Conservation (phyloP, 1,140 invertebrate species). For the Yoshiicerus persimilis region DNA sequence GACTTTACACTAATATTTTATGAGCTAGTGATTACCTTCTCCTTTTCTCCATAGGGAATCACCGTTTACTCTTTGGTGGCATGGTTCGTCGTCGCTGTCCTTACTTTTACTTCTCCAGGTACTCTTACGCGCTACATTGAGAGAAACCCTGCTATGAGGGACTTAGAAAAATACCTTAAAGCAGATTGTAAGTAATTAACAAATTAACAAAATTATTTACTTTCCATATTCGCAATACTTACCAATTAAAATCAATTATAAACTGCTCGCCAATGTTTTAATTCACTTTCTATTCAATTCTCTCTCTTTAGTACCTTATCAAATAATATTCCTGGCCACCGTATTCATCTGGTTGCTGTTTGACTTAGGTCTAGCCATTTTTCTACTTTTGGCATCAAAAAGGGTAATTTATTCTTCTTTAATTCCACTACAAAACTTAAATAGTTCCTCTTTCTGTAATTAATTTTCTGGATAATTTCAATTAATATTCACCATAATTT, state of each 20-base stretch:
- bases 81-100: background rate
- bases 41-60: background rate
- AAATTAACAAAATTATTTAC: too few species aligned
- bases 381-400: slow-evolving; percentile 14
- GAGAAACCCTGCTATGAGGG: background rate
- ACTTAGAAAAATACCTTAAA: background rate
- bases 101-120: background rate
- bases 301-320: slow-evolving; percentile 20
- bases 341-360: slow-evolving; percentile 13
- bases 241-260: too few species aligned
- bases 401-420: too few species aligned
- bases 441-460: too few species aligned
- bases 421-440: too few species aligned
- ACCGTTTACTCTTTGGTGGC: background rate
- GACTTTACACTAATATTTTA: background rate
- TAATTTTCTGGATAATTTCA: too few species aligned
- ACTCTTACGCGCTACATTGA: background rate
- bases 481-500: too few species aligned
- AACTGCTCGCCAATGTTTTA: too few species aligned
- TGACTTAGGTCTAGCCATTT: slow-evolving; percentile 28
- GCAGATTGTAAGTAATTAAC: background rate
- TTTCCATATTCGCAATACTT: too few species aligned
- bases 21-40: background rate
- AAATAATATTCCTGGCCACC: slow-evolving; percentile 26
- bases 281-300: too few species aligned